A percentile compares a stretch with the other conserved stretches of the same genome.
phyloP scores from a whole-genome alignment of 2,888 invertebrate species.

The Microctonus aethiopoides region DNA sequence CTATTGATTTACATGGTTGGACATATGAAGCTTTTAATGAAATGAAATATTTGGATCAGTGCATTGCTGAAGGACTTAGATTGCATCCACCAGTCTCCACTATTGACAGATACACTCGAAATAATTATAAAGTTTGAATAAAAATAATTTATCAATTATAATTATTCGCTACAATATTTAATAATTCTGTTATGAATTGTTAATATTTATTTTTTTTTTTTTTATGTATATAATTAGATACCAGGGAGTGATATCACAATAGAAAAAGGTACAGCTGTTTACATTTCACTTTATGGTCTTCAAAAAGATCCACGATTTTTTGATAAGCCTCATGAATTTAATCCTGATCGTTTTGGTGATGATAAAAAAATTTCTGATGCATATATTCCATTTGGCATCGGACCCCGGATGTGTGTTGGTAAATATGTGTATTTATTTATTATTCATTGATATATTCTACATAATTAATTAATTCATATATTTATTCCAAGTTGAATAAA shows the following conservation, averaged over 20 bases:
- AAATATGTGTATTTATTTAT: slow-evolving; percentile 40
- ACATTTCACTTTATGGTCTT: slow-evolving; percentile 57
- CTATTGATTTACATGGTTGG: slow-evolving; percentile 53
- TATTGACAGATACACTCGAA: slow-evolving; percentile 54
- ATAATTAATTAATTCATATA: no score
- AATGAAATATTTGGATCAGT: slow-evolving; percentile 60
- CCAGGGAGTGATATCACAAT: slow-evolving; percentile 54
- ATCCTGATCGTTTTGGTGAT: slow-evolving; percentile 55
- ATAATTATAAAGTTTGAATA: slow-evolving; percentile 52
- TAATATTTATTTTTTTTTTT: no score
- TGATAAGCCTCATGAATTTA: slow-evolving; percentile 48
- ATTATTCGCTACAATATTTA: neutral
- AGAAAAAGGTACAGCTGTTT: slow-evolving; percentile 58
- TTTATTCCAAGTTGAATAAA: no score
- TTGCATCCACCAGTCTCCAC: slow-evolving; percentile 61
- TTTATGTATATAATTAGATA: slow-evolving; percentile 45
- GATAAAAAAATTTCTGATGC: slow-evolving; percentile 51
- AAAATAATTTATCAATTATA: neutral
- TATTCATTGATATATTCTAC: no score
- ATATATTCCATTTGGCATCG: slow-evolving; percentile 58
- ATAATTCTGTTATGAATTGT: neutral
- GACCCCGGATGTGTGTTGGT: slow-evolving; percentile 57
- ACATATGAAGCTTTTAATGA: slow-evolving; percentile 58
- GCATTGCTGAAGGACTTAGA: slow-evolving; percentile 55
- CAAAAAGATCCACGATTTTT: slow-evolving; percentile 55